Base-by-base conservation (phyloP, 2,113 vertebrate species). In the Oenanthe melanoleuca region DNA sequence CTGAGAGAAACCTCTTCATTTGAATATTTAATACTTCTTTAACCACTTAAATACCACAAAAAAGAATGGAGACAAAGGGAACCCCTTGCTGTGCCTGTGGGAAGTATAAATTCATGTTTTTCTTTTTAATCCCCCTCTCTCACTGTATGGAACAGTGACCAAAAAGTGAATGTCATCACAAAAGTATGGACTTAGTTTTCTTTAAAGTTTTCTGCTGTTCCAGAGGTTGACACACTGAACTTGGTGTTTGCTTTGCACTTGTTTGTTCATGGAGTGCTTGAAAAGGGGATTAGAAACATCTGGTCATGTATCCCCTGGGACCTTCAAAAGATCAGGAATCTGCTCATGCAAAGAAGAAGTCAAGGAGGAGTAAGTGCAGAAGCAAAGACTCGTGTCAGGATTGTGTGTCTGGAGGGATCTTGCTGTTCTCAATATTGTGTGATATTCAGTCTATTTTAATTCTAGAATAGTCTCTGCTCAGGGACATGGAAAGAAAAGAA, bases 31-130 rank as follows among this genome's bases (percentile, higher is more conserved):
- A 4, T 49, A 18, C 16, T 11, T 34, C 12, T 38, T 86, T 50
- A 71, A 67, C 9, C 3, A 15, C 33, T 56, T 60, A 74, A 67
- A 71, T 34, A 33, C 6, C 42, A 28, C 2, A 16, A 52, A 66
- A 71, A 74, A 6, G 4, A 66, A 42, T 11, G 6, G 12, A 81
- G 21, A 28, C 23, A 74, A 73, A 70, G 11, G 3, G 29, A 53
- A 0, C 2, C 6, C 5, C 4, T 61, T 50, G 19, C 4, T 8
- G 6, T 44, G 9, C 33, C 42, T 56, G 9, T 40, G 12, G 16
- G 6, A 89, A 64, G 1, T 16, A 56, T 1, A 37, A 85, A 80
- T 49, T 6, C 2, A 1, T 9, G 23, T 2, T 71, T 81, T 83
- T 38, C 12, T 31, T 78, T 64, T 28, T 65, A 24, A 2, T 29